Conservation (phyloP, 23 tunicate genomes). For the Ascidia mentula region DNA sequence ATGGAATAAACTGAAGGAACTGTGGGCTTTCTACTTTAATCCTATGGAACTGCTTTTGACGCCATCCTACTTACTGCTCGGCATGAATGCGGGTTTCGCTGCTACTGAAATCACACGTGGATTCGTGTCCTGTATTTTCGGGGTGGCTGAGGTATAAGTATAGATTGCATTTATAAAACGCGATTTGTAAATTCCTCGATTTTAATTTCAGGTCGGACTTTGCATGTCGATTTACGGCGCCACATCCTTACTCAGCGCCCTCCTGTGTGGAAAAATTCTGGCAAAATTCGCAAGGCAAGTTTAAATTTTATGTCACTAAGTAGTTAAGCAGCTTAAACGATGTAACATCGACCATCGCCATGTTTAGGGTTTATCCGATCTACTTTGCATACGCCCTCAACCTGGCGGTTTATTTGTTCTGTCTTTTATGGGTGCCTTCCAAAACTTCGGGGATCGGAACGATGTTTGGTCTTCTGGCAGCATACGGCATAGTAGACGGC, state of each 20-base stretch:
- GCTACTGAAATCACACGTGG: constrained; percentile 18
- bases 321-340: no score
- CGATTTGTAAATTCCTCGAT: not conserved
- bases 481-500: not conserved
- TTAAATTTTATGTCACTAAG: no score
- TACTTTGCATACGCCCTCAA: not conserved
- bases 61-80: not conserved
- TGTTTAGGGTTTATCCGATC: constrained; percentile 1
- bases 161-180: not conserved
- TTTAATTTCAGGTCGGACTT: not conserved
- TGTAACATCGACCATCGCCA: no score
- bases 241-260: not conserved
- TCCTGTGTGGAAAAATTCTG: not conserved
- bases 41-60: not conserved
- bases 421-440: not conserved
- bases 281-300: not conserved
- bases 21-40: not conserved
- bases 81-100: not conserved
- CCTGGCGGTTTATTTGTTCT: not conserved
- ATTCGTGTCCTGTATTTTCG: constrained; percentile 8
- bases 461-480: not conserved
- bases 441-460: not conserved
- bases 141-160: constrained; percentile 9
- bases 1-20: not conserved
- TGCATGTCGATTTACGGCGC: not conserved